Base-by-base conservation (phyloP, 2,113 vertebrate species). In the Holacanthus passer region DNA sequence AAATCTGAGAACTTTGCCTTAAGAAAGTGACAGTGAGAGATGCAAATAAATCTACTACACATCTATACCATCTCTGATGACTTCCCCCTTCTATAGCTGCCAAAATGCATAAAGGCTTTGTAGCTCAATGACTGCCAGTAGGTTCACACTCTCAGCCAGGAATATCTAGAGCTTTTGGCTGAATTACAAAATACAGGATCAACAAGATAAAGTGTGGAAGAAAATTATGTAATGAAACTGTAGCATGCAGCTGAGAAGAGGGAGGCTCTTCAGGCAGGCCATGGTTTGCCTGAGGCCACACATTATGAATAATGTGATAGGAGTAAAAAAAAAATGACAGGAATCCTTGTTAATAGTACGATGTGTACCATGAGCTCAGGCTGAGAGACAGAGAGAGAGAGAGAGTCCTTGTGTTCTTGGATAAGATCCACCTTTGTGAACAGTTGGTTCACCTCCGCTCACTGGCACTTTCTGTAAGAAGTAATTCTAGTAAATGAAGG, bases 131-230 rank as follows among this genome's bases (percentile, higher is more conserved):
- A 75, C 35, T 39, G 48, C 8, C 27, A 47, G 75, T 66, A 72
- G 45, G 14, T 67, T 64, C 55, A 53, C 55, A 72, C 35, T 64
- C 31, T 13, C 29, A 53, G 63, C 53, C 69, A 48, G 56, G 68
- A 69, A 53, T 55, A 77, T 69, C 48, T 76, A 17, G 10, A 67
- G 37, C 50, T 29, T 43, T 76, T 75, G 58, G 76, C 76, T 37
- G 43, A 60, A 29, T 8, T 31, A 52, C 56, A 63, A 62, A 68
- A 37, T 9, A 45, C 69, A 55, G 20, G 27, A 56, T 79, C 75
- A 80, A 31, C 22, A 45, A 27, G 13, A 24, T 35, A 14, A 32
- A 24, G 29, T 52, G 17, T 11, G 14, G 1, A 74, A 37, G 31
- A 52, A 22, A 50, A 60, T 10, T 7, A 3, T 22, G 20, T 5